Conservation (phyloP, 2,888 invertebrate genomes). For the Noctuana brunneofusca region DNA sequence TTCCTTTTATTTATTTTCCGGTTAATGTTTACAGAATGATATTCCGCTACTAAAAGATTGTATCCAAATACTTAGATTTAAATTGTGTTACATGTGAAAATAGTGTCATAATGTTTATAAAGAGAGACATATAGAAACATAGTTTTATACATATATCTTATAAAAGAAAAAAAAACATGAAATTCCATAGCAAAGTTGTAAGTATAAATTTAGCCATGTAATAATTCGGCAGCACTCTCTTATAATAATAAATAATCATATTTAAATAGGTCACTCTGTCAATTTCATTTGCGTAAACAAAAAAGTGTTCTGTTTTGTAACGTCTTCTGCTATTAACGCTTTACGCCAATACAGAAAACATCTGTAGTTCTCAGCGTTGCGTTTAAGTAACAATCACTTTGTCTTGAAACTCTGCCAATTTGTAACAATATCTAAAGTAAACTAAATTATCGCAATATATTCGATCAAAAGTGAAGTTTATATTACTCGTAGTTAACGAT, state of each 20-base stretch:
- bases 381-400: conserved; percentile 20
- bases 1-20: too few relatives aligned
- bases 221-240: not conserved
- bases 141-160: too few relatives aligned
- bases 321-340: conserved; percentile 17
- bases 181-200: not conserved
- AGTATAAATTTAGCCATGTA: not conserved
- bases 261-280: conserved; percentile 28
- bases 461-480: too few relatives aligned
- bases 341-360: conserved; percentile 20
- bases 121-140: too few relatives aligned
- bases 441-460: too few relatives aligned
- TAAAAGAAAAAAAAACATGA: too few relatives aligned
- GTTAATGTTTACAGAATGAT: too few relatives aligned
- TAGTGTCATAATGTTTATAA: too few relatives aligned
- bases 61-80: too few relatives aligned
- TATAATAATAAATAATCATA: conserved; percentile 19
- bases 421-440: conserved; percentile 24
- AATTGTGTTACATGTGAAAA: too few relatives aligned
- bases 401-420: conserved; percentile 24
- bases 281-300: conserved; percentile 24
- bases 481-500: too few relatives aligned
- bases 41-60: too few relatives aligned
- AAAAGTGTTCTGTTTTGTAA: conserved; percentile 25
- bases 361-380: conserved; percentile 9